Percentiles rank a stretch among this genome's conserved stretches.
phyloP scores from a whole-genome alignment of 2,888 invertebrate genomes.

The Trissonchulus sp. region DNA sequence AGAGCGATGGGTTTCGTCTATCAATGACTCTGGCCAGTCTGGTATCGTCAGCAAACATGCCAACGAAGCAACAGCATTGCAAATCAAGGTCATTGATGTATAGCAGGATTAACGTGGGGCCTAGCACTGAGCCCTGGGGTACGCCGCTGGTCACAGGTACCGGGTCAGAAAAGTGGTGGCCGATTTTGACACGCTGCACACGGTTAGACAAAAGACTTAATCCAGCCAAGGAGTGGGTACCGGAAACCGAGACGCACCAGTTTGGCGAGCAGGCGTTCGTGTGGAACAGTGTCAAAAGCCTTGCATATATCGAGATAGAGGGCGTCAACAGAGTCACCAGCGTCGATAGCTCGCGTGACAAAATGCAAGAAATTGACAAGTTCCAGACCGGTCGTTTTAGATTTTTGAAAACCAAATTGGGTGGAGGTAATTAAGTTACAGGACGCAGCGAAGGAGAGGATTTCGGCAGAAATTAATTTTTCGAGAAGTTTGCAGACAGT shows the following conservation, averaged over 20 bases:
- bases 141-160: background rate
- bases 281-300: too few relatives aligned
- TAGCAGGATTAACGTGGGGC: background rate
- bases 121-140: too few relatives aligned
- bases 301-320: background rate
- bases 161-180: too few relatives aligned
- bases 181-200: too few relatives aligned
- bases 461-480: background rate
- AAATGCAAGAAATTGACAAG: background rate
- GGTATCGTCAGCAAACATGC: conserved; percentile 4
- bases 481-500: too few relatives aligned
- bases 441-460: background rate
- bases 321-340: conserved; percentile 5
- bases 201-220: conserved; percentile 8
- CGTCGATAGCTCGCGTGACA: background rate
- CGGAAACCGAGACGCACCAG: background rate
- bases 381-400: background rate
- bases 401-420: background rate
- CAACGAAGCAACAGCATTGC: background rate
- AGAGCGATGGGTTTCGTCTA: background rate
- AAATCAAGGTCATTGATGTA: background rate
- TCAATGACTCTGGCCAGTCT: background rate
- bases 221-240: background rate
- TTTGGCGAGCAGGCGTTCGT: background rate
- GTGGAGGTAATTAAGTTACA: background rate